phyloP scores from a whole-genome alignment of 1,140 invertebrate species.

The Drosophila setifemur region DNA sequence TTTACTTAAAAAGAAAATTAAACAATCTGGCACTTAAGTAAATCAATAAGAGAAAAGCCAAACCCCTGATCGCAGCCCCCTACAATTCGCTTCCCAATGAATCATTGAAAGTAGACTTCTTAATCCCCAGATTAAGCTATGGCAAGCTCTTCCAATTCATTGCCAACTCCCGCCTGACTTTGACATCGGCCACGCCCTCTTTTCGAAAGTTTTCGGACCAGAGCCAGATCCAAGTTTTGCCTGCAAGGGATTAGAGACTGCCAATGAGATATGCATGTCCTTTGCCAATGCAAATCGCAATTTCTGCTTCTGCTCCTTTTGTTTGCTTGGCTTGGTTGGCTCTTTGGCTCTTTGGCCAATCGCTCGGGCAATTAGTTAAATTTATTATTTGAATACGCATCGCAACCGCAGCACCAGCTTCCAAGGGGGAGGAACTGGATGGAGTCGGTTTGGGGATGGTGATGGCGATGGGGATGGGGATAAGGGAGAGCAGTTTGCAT shows the following conservation, averaged over 20 bases:
- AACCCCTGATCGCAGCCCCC: neutral
- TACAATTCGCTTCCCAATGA: conserved; percentile 15
- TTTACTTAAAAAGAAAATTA: too few relatives aligned
- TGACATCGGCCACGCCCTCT: conserved; percentile 29
- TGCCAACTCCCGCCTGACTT: conserved; percentile 25
- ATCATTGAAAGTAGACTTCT: conserved; percentile 11
- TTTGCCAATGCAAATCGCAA: conserved; percentile 39
- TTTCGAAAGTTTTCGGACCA: conserved; percentile 14
- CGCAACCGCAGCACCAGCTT: conserved; percentile 57
- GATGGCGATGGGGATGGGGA: conserved; percentile 24
- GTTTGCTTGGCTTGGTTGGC: conserved; percentile 32
- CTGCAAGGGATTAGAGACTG: conserved; percentile 33
- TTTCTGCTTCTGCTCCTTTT: conserved; percentile 16
- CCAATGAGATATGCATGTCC: conserved; percentile 12
- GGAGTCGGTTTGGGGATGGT: too few relatives aligned
- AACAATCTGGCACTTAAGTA: neutral
- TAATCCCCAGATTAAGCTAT: conserved; percentile 23
- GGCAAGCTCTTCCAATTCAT: conserved; percentile 28
- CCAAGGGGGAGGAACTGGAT: conserved; percentile 2
- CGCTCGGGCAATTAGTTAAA: conserved; percentile 73
- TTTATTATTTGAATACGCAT: conserved; percentile 76
- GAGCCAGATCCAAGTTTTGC: conserved; percentile 16
- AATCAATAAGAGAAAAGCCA: neutral
- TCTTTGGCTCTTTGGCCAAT: conserved; percentile 50
- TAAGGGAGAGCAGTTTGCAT: conserved; percentile 66